Evolutionary conservation across 2,113 vertebrate species (phyloP).

Genomic region (Atlantisia rogersi): DNA sequence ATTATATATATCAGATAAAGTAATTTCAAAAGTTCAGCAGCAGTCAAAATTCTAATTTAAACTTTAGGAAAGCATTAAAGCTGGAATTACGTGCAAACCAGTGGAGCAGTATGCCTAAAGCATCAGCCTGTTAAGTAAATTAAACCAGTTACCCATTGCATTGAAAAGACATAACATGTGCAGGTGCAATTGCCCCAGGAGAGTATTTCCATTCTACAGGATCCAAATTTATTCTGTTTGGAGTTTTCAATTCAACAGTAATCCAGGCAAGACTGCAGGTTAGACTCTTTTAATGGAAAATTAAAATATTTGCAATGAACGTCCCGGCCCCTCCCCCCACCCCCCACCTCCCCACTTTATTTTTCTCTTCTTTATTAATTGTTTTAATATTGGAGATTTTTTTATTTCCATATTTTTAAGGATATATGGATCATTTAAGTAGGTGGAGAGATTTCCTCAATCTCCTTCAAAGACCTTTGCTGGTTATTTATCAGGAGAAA

Average conservation of each 20-base stretch:
- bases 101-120: background rate
- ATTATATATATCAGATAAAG: conserved; percentile 59
- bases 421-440: background rate
- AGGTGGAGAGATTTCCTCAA: background rate
- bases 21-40: conserved; percentile 57
- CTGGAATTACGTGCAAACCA: background rate
- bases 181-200: background rate
- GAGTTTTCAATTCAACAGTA: background rate
- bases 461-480: background rate
- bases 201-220: background rate
- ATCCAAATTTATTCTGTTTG: background rate
- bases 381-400: background rate
- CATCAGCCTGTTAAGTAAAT: background rate
- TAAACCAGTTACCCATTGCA: background rate
- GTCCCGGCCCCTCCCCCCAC: too few relatives aligned
- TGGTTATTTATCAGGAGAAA: background rate
- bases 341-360: background rate
- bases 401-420: background rate
- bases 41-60: conserved; percentile 66
- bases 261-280: background rate
- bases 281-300: background rate
- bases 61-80: conserved; percentile 46
- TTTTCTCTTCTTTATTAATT: background rate
- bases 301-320: background rate
- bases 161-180: background rate